Conservation (phyloP, 2,797 vertebrate genomes). For the Enteromius viviparus region DNA sequence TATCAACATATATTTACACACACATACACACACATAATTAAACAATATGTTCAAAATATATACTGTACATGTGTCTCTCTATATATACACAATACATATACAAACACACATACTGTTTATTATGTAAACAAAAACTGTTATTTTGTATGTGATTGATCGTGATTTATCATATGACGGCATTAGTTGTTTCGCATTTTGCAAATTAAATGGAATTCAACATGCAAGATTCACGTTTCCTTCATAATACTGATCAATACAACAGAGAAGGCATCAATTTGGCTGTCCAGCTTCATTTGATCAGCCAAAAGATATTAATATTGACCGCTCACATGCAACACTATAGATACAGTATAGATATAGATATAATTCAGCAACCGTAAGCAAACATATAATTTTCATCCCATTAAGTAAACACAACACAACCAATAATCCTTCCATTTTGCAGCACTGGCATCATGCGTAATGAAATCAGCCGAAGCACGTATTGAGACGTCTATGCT, state of each 20-base stretch:
- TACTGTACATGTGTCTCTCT: too few relatives aligned
- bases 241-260: neutral
- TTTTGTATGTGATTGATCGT: too few relatives aligned
- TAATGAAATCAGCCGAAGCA: slow-evolving; percentile 38
- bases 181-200: neutral
- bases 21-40: too few relatives aligned
- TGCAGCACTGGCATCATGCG: neutral
- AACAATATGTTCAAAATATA: too few relatives aligned
- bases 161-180: too few relatives aligned
- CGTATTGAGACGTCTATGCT: slow-evolving; percentile 45
- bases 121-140: too few relatives aligned
- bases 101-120: too few relatives aligned
- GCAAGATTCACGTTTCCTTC: neutral
- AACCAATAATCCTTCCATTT: slow-evolving; percentile 31
- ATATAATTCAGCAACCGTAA: slow-evolving; percentile 32
- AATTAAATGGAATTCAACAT: neutral
- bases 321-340: neutral
- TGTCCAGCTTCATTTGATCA: slow-evolving; percentile 7
- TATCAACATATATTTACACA: too few relatives aligned
- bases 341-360: neutral
- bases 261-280: slow-evolving; percentile 18
- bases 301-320: slow-evolving; percentile 15
- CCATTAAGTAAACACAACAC: slow-evolving; percentile 38
- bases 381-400: slow-evolving; percentile 34
- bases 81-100: too few relatives aligned